These are phyloP conservation scores for Stichodactyla helianthus DNA, from an alignment of 64 coral and sea anemone genomes.

Conservation along the genomic window DNA sequence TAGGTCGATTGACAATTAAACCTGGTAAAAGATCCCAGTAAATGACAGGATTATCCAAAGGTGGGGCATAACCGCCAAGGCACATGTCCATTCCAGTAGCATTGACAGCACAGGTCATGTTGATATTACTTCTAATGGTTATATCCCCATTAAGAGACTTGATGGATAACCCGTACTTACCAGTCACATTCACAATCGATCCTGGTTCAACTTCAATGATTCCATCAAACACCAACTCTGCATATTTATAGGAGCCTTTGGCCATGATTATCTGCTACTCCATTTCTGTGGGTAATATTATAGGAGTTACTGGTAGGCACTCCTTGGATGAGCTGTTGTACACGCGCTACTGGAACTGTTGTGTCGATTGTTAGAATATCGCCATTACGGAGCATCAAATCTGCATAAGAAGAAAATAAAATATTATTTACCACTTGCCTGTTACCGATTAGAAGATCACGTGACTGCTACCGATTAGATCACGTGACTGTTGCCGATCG, in stretches of 20 bases:
- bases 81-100: not conserved
- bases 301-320: too few species aligned
- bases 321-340: not conserved
- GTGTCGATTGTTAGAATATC: not conserved
- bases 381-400: not conserved
- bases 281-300: not conserved
- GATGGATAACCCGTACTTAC: not conserved
- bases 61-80: slow-evolving; percentile 4
- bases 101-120: slow-evolving; percentile 7
- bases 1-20: not conserved
- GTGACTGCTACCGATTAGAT: too few species aligned
- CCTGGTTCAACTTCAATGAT: not conserved
- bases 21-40: not conserved
- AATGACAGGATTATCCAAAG: not conserved
- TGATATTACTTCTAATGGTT: not conserved
- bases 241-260: not conserved
- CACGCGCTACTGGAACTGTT: not conserved
- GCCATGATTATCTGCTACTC: not conserved
- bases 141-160: not conserved
- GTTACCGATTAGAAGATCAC: too few species aligned
- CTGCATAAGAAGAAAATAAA: not conserved
- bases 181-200: not conserved
- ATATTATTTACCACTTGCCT: too few species aligned
- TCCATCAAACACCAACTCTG: slow-evolving; percentile 2
- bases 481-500: too few species aligned